Percentiles rank a stretch among this genome's conserved stretches.
phyloP scores from a whole-genome alignment of 2,797 vertebrate genomes.

The Sebastes matsubarae region DNA sequence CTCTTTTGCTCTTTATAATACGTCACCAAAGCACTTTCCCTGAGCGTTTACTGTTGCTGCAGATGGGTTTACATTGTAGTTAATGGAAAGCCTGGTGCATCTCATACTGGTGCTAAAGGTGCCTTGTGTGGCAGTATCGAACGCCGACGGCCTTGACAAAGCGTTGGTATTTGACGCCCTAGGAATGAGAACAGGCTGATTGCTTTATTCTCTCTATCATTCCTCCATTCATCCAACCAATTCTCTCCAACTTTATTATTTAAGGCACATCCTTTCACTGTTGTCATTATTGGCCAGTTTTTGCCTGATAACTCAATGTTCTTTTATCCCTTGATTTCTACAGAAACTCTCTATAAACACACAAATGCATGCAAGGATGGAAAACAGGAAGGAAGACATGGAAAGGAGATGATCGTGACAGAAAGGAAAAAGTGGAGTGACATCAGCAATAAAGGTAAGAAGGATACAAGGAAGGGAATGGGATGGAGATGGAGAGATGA shows the following conservation, averaged over 20 bases:
- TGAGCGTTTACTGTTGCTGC: too few relatives aligned
- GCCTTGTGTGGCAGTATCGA: too few relatives aligned
- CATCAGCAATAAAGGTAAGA: neutral
- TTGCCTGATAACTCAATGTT: neutral
- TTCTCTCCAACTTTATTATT: constrained; percentile 4
- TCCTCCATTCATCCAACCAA: neutral
- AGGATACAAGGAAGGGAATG: neutral
- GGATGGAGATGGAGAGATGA: neutral
- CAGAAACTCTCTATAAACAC: neutral
- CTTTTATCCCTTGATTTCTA: neutral
- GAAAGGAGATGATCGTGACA: neutral
- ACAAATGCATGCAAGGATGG: neutral
- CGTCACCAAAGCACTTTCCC: too few relatives aligned
- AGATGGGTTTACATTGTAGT: too few relatives aligned
- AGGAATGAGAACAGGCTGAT: too few relatives aligned
- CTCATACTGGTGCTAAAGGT: too few relatives aligned
- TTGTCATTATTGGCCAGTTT: neutral
- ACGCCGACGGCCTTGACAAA: too few relatives aligned
- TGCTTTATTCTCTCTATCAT: neutral
- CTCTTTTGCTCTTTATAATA: too few relatives aligned
- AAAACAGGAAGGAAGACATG: neutral
- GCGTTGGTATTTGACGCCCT: too few relatives aligned
- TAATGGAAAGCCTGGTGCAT: too few relatives aligned
- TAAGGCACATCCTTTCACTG: neutral
- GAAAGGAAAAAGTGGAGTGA: neutral